A percentile compares a stretch with the other conserved stretches of the same genome.
Conservation (phyloP, 2,113 vertebrate species). For the Bostrychus sinensis region DNA sequence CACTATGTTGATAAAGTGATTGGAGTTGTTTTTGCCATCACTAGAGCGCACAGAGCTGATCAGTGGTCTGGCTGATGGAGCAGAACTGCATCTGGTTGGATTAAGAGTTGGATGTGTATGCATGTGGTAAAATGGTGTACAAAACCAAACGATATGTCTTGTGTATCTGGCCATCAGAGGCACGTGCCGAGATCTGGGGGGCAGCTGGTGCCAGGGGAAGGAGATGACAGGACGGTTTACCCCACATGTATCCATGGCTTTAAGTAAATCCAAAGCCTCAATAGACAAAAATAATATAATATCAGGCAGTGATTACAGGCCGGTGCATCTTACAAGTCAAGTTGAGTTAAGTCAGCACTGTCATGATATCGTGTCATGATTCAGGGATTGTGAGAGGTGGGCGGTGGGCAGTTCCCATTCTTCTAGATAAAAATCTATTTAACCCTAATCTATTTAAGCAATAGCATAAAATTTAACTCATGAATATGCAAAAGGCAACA, state of each 20-base stretch:
- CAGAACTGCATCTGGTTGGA: constrained; percentile 48
- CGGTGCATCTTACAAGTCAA: constrained; percentile 39
- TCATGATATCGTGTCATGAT: constrained; percentile 1
- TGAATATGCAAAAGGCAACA: neutral
- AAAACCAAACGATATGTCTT: constrained; percentile 41
- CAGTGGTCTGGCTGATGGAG: constrained; percentile 46
- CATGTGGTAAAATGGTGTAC: constrained; percentile 30
- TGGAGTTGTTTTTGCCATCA: constrained; percentile 40
- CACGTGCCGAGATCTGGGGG: constrained; percentile 42
- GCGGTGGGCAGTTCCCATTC: too few relatives aligned
- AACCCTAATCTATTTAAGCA: neutral
- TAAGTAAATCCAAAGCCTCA: constrained; percentile 15
- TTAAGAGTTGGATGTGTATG: constrained; percentile 45
- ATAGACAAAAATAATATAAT: constrained; percentile 9
- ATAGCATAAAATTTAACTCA: constrained; percentile 17
- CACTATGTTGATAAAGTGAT: constrained; percentile 32
- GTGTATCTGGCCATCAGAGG: constrained; percentile 18
- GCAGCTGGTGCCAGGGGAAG: constrained; percentile 32
- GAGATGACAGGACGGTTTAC: constrained; percentile 39
- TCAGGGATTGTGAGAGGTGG: neutral
- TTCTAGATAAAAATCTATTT: too few relatives aligned
- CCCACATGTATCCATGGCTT: neutral
- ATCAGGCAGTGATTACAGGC: constrained; percentile 37
- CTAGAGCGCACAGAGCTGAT: constrained; percentile 23
- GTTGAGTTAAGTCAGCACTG: constrained; percentile 17